Base-by-base conservation (phyloP, 2,797 vertebrate genomes). In the Hylomyscus alleni region DNA sequence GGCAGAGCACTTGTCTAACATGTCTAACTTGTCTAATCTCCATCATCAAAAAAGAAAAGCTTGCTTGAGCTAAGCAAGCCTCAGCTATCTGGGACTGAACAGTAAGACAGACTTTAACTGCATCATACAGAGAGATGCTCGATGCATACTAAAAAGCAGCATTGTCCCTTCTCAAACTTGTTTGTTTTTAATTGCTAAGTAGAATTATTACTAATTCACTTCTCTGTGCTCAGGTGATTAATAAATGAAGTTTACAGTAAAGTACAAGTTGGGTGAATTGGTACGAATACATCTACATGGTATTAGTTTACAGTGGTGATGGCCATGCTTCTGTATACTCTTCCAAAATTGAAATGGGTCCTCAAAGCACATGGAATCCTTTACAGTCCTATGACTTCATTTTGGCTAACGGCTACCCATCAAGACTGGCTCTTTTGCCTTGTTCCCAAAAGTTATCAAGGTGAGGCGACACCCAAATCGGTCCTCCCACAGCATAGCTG, bases 271-370 rank as follows among this genome's bases (percentile, higher is more conserved):
- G 72, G 76, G n/a, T 54, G 56, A 40, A 17, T 92, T 81, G 0
- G 69, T 0, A 72, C 0, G 0, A 93, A 31, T 78, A 65, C 50
- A 82, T 37, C 22, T 75, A 83, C 15, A 76, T 84, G 73, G 2
- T 58, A 56, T 84, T 69, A 37, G 31, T 52, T 22, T 86, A 73
- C 29, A 22, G 92, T 75, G 10, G 82, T 3, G 5, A 34, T 60
- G 22, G 24, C 86, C 17, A 44, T 20, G 72, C 9, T 77, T 54
- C 6, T 10, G 17, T 31, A 20, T 34, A 17, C 3, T 26, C 56
- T 77, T 83, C 89, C 34, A 77, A 92, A 93, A 85, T 56, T 60
- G 91, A 85, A 96, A 89, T 31, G 29, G 44, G 8, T 76, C 13
- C 34, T 77, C 34, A 67, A 87, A 52, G 47, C 56, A 67, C 92